Base-by-base conservation (phyloP, 2,113 vertebrate species). In the Anarhynchus alexandrinus region DNA sequence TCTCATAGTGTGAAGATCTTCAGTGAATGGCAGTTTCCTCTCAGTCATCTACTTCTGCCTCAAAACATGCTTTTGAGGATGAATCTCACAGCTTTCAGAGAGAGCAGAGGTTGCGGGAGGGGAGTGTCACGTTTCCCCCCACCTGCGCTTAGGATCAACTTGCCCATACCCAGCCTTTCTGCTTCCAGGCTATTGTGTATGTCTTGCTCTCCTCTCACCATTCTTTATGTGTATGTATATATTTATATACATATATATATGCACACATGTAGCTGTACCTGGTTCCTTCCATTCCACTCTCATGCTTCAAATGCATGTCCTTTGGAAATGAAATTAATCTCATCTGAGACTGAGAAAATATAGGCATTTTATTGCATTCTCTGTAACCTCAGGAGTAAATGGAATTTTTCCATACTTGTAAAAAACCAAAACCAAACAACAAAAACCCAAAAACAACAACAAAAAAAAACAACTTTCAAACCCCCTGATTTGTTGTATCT, bases 371-470 rank as follows among this genome's bases (percentile, higher is more conserved):
- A 43, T 85, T 93, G 74, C 30, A 7, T 91, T 87, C 40, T 93
- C 38, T 58, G n/a, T 88, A 72, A 72, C 69, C 93, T 97, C 94
- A 82, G 89, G 91, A 87, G 34, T 54, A 16, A 89, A 30, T 73
- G 49, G n/a, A 84, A 34, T 73, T 93, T 90, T 82, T 16, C n/a
- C 16, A 6, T 79, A 14, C 45, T 51, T 80, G 22, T 82, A 43
- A 74, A 83, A 57, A 70, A 17, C 2, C 32, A 78, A 90, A 61
- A 64, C 6, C 11, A 58, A 86, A 29, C 5, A 45, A 58, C 26
- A 62, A 55, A 81, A 76, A 5, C 11, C 12, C 25, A 42, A 26
- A 6, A 5, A 30, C 15, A 54, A 27, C 9, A 54, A 70, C 40
- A 42, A 42, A 42, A 42, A 22, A 8, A 54, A 69, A n/a, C 0